Conservation (phyloP, 1,140 invertebrate genomes). For the Zaprionus kolodkinae region DNA sequence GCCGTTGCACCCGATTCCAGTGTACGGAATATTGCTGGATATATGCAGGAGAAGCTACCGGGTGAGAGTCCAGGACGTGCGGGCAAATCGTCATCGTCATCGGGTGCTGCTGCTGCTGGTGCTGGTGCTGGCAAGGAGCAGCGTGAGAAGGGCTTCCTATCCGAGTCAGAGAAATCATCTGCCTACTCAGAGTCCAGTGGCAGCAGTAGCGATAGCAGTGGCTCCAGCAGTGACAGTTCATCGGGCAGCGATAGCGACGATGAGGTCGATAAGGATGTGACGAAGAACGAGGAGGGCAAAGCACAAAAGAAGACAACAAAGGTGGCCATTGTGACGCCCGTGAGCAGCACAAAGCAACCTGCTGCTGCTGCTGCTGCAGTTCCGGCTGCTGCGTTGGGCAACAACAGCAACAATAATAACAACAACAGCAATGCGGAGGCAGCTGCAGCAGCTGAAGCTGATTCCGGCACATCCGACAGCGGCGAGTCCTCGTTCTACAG, state of each 20-base stretch:
- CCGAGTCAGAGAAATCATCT: constrained; percentile 79
- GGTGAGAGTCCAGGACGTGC: constrained; percentile 33
- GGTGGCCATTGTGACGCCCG: constrained; percentile 12
- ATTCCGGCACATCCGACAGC: constrained; percentile 71
- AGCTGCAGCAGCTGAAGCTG: constrained; percentile 30
- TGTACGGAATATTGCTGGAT: constrained; percentile 91
- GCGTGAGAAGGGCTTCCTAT: constrained; percentile 74
- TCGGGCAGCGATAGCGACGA: constrained; percentile 61
- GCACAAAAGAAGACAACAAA: constrained; percentile 22
- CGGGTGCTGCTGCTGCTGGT: constrained; percentile 21
- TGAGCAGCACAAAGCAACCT: not conserved
- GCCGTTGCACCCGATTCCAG: constrained; percentile 89
- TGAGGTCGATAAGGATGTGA: constrained; percentile 40
- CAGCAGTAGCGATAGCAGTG: constrained; percentile 48
- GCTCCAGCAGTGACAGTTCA: constrained; percentile 63
- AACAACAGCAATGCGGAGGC: constrained; percentile 44
- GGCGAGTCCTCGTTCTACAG: constrained; percentile 73
- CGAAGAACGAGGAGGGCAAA: constrained; percentile 17
- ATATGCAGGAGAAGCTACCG: constrained; percentile 66
- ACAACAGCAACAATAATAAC: constrained; percentile 60
- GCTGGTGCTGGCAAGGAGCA: constrained; percentile 34
- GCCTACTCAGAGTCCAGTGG: constrained; percentile 62
- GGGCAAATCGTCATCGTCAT: constrained; percentile 23
- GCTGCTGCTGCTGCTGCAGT: not conserved
- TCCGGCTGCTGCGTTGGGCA: not conserved